phyloP scores from a whole-genome alignment of 2,797 vertebrate species.

The Masticophis lateralis region DNA sequence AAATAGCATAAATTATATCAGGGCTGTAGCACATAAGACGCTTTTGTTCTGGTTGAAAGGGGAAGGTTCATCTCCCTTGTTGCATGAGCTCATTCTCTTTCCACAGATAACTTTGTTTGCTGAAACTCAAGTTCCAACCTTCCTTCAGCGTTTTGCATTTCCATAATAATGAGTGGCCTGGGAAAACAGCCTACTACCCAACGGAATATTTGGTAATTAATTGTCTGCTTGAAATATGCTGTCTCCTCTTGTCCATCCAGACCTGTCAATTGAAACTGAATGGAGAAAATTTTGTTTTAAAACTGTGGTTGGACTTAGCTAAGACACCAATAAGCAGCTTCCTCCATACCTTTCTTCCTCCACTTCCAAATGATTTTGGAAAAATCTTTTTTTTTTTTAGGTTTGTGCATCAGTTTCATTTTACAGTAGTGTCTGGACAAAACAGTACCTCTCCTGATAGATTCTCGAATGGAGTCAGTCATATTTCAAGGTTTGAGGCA shows the following conservation, averaged over 20 bases:
- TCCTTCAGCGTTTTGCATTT: constrained; percentile 28
- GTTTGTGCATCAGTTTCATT: not conserved
- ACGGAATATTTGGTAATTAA: constrained; percentile 48
- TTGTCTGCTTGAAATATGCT: constrained; percentile 55
- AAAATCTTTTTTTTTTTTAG: not conserved
- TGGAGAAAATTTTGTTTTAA: constrained; percentile 26
- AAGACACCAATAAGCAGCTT: constrained; percentile 12
- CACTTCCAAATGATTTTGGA: not conserved
- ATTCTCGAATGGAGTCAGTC: not conserved
- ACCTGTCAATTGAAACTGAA: constrained; percentile 34
- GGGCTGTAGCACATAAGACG: not conserved
- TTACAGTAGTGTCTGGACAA: not conserved
- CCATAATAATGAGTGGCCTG: constrained; percentile 44
- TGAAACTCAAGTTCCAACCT: constrained; percentile 16
- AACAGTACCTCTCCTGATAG: not conserved
- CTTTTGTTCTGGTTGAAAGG: not conserved
- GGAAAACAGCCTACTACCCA: constrained; percentile 38
- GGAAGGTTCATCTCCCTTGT: not conserved
- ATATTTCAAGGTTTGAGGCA: not conserved
- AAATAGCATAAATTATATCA: not conserved
- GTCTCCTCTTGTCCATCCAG: constrained; percentile 43
- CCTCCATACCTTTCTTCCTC: not conserved
- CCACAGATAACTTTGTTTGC: constrained; percentile 26
- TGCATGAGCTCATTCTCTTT: constrained; percentile 3
- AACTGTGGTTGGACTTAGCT: not conserved